Conservation (phyloP, 1,140 invertebrate species). For the Micrasema longulum region DNA sequence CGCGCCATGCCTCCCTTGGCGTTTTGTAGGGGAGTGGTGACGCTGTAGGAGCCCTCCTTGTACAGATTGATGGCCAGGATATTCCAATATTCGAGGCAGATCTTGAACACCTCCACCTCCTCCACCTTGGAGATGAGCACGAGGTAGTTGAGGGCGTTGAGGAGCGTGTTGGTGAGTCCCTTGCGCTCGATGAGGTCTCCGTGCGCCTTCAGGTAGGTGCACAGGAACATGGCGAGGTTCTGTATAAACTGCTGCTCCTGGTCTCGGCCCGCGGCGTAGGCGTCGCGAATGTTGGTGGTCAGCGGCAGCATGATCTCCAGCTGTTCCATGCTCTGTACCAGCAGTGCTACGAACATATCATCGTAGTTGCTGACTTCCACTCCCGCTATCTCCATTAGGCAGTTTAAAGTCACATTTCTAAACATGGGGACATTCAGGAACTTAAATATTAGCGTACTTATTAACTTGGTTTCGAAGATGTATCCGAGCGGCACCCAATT, state of each 20-base stretch:
- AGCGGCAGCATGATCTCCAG: constrained; percentile 92
- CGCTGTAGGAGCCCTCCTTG: constrained; percentile 74
- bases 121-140: constrained; percentile 98
- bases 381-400: constrained; percentile 97
- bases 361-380: constrained; percentile 91
- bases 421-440: constrained; percentile 98
- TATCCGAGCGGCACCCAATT: constrained; percentile 99
- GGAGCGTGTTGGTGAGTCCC: constrained; percentile 76
- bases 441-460: constrained; percentile 95
- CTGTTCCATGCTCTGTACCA: constrained; percentile 91
- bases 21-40: constrained; percentile 61
- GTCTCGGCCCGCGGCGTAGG: constrained; percentile 92
- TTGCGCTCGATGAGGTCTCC: constrained; percentile 88
- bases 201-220: constrained; percentile 97
- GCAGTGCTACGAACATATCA: constrained; percentile 89
- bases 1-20: constrained; percentile 64
- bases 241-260: constrained; percentile 99
- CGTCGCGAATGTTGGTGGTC: constrained; percentile 91
- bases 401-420: constrained; percentile 97
- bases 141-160: constrained; percentile 92
- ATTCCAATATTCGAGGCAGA: constrained; percentile 99
- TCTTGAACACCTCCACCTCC: constrained; percentile 99
- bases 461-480: constrained; percentile 99
- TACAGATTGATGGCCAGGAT: constrained; percentile 92
- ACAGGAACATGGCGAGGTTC: constrained; percentile 97